A percentile compares a stretch with the other conserved stretches of the same genome.
phyloP scores from a whole-genome alignment of 2,888 invertebrate genomes.

The Acleris sparsana region DNA sequence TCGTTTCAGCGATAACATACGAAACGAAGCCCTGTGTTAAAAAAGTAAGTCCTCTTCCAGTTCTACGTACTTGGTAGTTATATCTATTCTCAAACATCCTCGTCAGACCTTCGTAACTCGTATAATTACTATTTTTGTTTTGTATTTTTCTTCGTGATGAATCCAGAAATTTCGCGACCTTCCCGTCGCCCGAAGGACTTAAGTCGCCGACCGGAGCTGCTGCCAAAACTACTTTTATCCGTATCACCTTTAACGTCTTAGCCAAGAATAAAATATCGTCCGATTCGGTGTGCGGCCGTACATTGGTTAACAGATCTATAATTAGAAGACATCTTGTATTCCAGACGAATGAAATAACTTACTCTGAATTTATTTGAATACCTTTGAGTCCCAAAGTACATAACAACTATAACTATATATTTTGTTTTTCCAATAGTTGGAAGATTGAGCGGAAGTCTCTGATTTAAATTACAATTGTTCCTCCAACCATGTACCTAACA shows the following conservation, averaged over 20 bases:
- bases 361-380: too few species aligned
- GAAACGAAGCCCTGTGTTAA: constrained; percentile 61
- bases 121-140: too few species aligned
- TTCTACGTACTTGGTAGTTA: background rate
- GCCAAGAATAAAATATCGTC: constrained; percentile 16
- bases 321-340: background rate
- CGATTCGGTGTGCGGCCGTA: background rate
- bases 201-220: constrained; percentile 1
- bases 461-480: too few species aligned
- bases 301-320: background rate
- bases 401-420: too few species aligned
- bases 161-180: constrained; percentile 6
- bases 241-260: constrained; percentile 22
- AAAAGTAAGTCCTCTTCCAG: constrained; percentile 50
- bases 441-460: too few species aligned
- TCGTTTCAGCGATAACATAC: constrained; percentile 46
- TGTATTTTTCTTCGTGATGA: background rate
- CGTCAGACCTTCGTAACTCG: too few species aligned
- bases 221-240: constrained; percentile 26
- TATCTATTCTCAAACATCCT: too few species aligned
- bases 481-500: too few species aligned
- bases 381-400: too few species aligned
- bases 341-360: too few species aligned
- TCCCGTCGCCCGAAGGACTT: constrained; percentile 5
- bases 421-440: too few species aligned